Evolutionary conservation across 2,113 vertebrate species (phyloP), one percentile per base, ranked within the genome.

Genomic region (Ia io): DNA sequence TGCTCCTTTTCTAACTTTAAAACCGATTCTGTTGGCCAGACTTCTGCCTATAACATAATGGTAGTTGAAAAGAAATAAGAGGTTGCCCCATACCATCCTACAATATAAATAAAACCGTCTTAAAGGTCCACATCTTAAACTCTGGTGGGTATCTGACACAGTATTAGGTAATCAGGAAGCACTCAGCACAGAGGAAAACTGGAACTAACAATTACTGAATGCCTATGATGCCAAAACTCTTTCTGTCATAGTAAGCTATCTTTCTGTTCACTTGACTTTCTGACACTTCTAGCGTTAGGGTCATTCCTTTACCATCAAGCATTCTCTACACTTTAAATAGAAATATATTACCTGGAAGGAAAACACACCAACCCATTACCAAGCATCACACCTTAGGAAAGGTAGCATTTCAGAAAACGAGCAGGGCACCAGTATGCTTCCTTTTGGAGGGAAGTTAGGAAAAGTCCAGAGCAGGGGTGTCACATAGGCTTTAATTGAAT

Each of bases 1-100:
- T n/a, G 65, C 63, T 44, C 53, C 37, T 76, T 84, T 93, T 83
- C 86, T 86, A 82, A 69, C 88, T 63, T 95, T 83, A 65, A 92
- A 85, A 78, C 82, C 28, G 32, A 8, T 65, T 84, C 6, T 70
- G 51, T 56, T 30, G 47, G 56, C 10, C 49, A 42, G 40, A 22
- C 42, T 74, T 73, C 73, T 84, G 84, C 59, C 90, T 84, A 59
- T 5, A 28, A 67, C 32, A 22, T 42, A 17, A 59, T 17, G 49
- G 59, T 71, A 88, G 69, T 32, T 51, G 51, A 11, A 61, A 49
- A 88, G 92, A 92, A 94, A 49, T 5, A 37, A 93, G 91, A 80
- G 22, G 11, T 73, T 67, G 42, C 18, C 71, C 30, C 23, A 20
- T 47, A 80, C 25, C 28, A 74, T 51, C 32, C 47, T 42, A 44